phyloP scores from a whole-genome alignment of 1,140 invertebrate genomes.

The Metaphire vulgaris region DNA sequence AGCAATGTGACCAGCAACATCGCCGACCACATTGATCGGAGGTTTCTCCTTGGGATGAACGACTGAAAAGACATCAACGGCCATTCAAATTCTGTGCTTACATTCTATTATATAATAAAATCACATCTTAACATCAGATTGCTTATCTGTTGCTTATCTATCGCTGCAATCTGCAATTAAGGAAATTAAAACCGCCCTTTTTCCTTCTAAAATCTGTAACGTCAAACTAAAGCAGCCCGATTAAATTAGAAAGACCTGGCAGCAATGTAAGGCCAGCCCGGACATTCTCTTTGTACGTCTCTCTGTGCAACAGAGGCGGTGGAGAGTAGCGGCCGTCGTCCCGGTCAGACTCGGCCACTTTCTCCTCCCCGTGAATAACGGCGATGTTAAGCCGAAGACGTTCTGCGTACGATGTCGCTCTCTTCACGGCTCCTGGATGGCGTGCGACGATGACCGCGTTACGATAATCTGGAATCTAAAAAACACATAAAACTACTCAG shows the following conservation, averaged over 20 bases:
- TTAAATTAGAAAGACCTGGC: too few species aligned
- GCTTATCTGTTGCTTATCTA: too few species aligned
- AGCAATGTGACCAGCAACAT: slow-evolving; percentile 75
- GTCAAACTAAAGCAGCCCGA: too few species aligned
- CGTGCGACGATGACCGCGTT: slow-evolving; percentile 98
- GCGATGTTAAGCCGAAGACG: slow-evolving; percentile 74
- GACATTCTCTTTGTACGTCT: slow-evolving; percentile 13
- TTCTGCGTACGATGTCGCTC: slow-evolving; percentile 91
- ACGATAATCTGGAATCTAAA: slow-evolving; percentile 93
- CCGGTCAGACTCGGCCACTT: slow-evolving; percentile 38
- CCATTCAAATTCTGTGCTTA: too few species aligned
- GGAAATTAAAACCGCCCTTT: too few species aligned
- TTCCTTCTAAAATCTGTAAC: too few species aligned
- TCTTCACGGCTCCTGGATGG: slow-evolving; percentile 94
- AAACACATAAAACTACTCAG: too few species aligned
- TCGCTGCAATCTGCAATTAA: too few species aligned
- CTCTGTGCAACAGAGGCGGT: slow-evolving; percentile 40
- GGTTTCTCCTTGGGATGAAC: slow-evolving; percentile 82
- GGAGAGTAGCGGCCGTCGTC: slow-evolving; percentile 56
- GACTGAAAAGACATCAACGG: not conserved
- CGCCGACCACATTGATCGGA: slow-evolving; percentile 58
- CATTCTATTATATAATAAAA: too few species aligned
- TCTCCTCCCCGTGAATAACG: slow-evolving; percentile 94
- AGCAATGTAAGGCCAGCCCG: slow-evolving; percentile 41
- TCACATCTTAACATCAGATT: too few species aligned